Percentiles rank a stretch among this genome's conserved stretches.
These are phyloP conservation scores for Manis javanica DNA, from an alignment of 2,797 vertebrate genomes.

Conservation along the genomic window DNA sequence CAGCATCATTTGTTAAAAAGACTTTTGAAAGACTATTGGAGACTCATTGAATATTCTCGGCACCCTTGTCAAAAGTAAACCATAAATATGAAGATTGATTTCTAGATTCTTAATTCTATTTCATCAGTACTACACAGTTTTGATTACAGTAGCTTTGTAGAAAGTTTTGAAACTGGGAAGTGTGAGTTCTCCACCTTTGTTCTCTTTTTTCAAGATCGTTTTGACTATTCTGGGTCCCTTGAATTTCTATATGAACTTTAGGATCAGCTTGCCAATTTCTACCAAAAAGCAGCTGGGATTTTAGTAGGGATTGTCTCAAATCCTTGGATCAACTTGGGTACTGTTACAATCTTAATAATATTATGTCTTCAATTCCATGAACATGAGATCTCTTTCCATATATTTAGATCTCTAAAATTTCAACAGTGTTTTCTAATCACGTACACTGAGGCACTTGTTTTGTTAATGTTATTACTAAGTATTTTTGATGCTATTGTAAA, in stretches of 20 bases:
- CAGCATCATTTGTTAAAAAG: constrained; percentile 10
- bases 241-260: constrained; percentile 47
- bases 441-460: neutral
- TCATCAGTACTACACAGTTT: constrained; percentile 11
- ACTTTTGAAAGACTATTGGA: neutral
- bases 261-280: constrained; percentile 40
- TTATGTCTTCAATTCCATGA: constrained; percentile 5
- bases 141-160: constrained; percentile 34
- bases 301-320: constrained; percentile 30
- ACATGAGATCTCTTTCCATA: neutral
- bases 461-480: constrained; percentile 9
- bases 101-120: constrained; percentile 41
- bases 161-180: constrained; percentile 25
- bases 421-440: constrained; percentile 13
- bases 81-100: constrained; percentile 17
- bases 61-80: neutral
- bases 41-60: constrained; percentile 14
- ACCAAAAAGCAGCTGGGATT: neutral
- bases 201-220: constrained; percentile 21
- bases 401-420: constrained; percentile 46
- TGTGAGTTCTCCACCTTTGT: constrained; percentile 3
- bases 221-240: constrained; percentile 18
- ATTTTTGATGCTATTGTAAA: neutral
- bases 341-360: neutral
- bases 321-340: neutral